phyloP scores from a whole-genome alignment of 2,797 vertebrate species.

The Neopelma chrysocephalum region DNA sequence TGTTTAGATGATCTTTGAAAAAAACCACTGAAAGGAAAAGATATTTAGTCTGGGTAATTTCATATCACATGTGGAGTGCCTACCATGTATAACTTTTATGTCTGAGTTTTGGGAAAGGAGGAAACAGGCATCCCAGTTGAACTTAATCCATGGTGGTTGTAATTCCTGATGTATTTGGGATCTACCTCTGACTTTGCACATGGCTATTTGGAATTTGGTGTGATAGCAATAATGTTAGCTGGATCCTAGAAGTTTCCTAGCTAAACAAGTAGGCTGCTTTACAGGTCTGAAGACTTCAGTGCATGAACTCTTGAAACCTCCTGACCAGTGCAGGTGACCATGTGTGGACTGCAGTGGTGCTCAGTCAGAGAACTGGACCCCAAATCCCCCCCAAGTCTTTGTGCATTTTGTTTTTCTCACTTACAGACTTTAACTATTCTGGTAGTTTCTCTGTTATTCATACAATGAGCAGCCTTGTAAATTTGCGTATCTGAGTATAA shows the following conservation, averaged over 20 bases:
- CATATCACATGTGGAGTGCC: accelerated
- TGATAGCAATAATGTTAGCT: background rate
- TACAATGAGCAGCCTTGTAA: background rate
- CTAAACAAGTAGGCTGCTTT: background rate
- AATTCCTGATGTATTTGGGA: background rate
- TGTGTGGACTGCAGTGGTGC: background rate
- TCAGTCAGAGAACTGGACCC: background rate
- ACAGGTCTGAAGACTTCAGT: background rate
- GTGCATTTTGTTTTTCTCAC: background rate
- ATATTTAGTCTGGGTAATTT: background rate
- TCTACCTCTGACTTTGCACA: accelerated
- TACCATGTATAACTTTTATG: background rate
- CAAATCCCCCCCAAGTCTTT: accelerated
- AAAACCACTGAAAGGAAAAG: background rate
- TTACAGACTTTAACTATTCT: background rate
- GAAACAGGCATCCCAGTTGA: background rate
- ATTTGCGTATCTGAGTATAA: background rate
- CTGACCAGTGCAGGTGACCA: background rate
- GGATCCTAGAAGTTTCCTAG: background rate
- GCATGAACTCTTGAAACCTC: background rate
- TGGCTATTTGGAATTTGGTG: background rate
- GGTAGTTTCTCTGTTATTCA: background rate
- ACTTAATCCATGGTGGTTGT: background rate
- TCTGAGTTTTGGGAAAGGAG: background rate
- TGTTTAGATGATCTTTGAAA: background rate